Conservation (phyloP, 2,888 invertebrate genomes). For the Mythimna impura region DNA sequence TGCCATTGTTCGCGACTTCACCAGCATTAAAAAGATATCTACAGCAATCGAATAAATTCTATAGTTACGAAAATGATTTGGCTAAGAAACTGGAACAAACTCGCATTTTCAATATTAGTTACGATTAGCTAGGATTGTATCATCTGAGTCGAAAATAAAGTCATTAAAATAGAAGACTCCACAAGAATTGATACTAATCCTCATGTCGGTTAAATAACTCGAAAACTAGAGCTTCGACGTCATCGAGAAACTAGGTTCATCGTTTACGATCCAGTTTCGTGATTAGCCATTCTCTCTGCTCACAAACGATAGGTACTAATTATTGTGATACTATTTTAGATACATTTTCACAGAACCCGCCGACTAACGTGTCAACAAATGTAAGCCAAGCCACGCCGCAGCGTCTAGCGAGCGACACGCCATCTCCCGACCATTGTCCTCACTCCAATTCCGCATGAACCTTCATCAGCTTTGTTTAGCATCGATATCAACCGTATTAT, state of each 20-base stretch:
- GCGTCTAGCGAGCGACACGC: slow-evolving; percentile 43
- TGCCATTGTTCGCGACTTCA: neutral
- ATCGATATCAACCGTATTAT: slow-evolving; percentile 67
- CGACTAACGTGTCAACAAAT: slow-evolving; percentile 69
- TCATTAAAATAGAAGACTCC: slow-evolving; percentile 23
- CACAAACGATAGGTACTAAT: slow-evolving; percentile 55
- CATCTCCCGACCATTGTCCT: slow-evolving; percentile 58
- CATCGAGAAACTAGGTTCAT: slow-evolving; percentile 52
- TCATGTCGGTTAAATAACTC: slow-evolving; percentile 38
- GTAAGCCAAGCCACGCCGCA: slow-evolving; percentile 30
- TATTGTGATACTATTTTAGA: slow-evolving; percentile 63
- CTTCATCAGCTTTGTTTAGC: slow-evolving; percentile 71
- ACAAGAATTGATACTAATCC: slow-evolving; percentile 31
- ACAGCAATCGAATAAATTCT: slow-evolving; percentile 14
- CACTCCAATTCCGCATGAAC: slow-evolving; percentile 61
- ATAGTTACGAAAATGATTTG: slow-evolving; percentile 12
- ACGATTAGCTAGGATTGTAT: slow-evolving; percentile 33
- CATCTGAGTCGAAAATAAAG: slow-evolving; percentile 28
- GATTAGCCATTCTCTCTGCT: slow-evolving; percentile 55
- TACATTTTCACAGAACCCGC: slow-evolving; percentile 57
- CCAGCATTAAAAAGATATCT: neutral
- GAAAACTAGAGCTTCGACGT: slow-evolving; percentile 31
- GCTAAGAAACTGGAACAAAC: slow-evolving; percentile 21
- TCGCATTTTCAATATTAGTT: neutral
- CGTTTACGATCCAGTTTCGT: slow-evolving; percentile 54